A percentile compares a stretch with the other conserved stretches of the same genome.
Evolutionary conservation across 2,113 vertebrate genomes (phyloP).

Genomic region (Tetrao urogallus): DNA sequence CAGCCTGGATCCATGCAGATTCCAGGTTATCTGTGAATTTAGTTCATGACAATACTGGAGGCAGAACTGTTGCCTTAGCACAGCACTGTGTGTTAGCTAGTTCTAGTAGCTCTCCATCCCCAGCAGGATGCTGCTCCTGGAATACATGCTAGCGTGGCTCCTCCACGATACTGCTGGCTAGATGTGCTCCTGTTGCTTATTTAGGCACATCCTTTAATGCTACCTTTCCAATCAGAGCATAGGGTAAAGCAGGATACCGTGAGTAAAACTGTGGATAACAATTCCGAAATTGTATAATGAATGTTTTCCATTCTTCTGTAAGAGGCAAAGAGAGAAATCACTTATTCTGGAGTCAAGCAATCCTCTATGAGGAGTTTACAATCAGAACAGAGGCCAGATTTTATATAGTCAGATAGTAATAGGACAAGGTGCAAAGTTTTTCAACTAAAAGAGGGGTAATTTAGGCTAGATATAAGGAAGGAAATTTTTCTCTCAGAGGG

Average conservation of each 20-base stretch:
- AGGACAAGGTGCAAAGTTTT: no score
- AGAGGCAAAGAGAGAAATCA: neutral
- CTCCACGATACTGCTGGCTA: neutral
- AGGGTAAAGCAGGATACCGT: neutral
- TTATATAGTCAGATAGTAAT: no score
- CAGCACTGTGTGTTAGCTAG: neutral
- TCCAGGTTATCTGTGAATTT: neutral
- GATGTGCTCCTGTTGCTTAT: accelerated
- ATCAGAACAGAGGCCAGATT: no score
- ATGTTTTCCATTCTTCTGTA: neutral
- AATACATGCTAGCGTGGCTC: neutral
- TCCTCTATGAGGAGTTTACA: accelerated
- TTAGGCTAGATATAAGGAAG: no score
- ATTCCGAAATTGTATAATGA: neutral
- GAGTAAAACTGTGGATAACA: neutral
- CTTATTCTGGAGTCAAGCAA: neutral
- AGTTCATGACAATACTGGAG: neutral
- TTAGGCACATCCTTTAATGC: neutral
- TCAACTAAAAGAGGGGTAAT: no score
- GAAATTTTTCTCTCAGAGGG: no score
- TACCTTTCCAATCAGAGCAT: neutral
- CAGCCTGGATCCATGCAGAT: neutral
- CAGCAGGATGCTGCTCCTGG: neutral
- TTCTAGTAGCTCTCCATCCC: neutral
- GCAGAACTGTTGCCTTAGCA: neutral